These are phyloP conservation scores for Anarrhichthys ocellatus DNA, from an alignment of 2,113 vertebrate species.

Conservation along the genomic window DNA sequence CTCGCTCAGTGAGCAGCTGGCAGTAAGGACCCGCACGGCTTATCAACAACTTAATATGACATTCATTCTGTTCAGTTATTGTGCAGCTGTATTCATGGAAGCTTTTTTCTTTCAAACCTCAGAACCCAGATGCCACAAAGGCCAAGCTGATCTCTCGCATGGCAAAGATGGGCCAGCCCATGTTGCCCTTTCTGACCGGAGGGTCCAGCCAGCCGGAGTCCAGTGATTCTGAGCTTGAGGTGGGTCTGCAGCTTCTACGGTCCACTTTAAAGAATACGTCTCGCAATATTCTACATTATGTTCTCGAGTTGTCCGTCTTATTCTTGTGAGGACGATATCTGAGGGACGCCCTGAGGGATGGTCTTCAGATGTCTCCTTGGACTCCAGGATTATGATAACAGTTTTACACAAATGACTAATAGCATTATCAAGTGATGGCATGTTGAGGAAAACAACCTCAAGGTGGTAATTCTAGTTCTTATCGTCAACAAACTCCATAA, in stretches of 20 bases:
- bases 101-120: neutral
- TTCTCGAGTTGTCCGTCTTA: neutral
- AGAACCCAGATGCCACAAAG: slow-evolving; percentile 94
- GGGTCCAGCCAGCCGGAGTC: slow-evolving; percentile 89
- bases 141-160: slow-evolving; percentile 98
- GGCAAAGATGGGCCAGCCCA: slow-evolving; percentile 98
- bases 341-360: neutral
- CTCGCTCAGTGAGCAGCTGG: slow-evolving; percentile 91
- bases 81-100: neutral
- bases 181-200: slow-evolving; percentile 92
- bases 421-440: too few relatives aligned
- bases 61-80: neutral
- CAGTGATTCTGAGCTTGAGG: slow-evolving; percentile 94
- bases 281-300: neutral
- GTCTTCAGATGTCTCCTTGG: too few relatives aligned
- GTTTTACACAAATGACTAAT: too few relatives aligned
- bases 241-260: slow-evolving; percentile 73
- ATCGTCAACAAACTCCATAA: neutral
- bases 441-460: too few relatives aligned
- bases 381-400: neutral
- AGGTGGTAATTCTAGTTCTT: neutral
- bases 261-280: neutral
- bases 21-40: slow-evolving; percentile 75
- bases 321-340: neutral
- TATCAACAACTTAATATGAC: neutral